Base-by-base conservation (phyloP, 2,888 invertebrate genomes). In the Tholera decimalis region DNA sequence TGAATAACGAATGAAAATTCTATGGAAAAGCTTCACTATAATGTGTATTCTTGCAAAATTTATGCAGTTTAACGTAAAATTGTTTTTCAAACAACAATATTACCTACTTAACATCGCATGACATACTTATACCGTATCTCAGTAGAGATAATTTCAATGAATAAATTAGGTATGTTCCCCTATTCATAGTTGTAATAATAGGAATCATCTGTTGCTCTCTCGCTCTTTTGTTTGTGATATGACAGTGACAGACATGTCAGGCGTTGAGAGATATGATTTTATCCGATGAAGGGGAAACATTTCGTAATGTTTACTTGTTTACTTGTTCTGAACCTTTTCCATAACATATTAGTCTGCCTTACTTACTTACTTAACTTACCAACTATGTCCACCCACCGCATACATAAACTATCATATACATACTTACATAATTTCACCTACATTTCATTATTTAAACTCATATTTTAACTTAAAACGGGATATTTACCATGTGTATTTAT, bases 1-100 rank as follows among this genome's bases (percentile, higher is more conserved):
- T 72, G 60, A 59, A 62, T 63, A 59, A 9, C 46, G 24, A 60
- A 53, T 71, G 37, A 30, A 30, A n/a, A 37, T 51, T 71, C 18
- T n/a, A 47, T 41, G 4, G 22, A 33, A 39, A 44, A 54, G 18
- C 22, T 24, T 33, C 18, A 22, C 9, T 11, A 3, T 43, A 30
- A 1, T 33, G n/a, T 13, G 18, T 18, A 37, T 33, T 30, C 5
- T n/a, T 30, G 13, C 26, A 26, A 7, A 18, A 24, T 39, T 30
- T 43, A n/a, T 22, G 22, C 11, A 37, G 1, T 9, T 20, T 13
- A 50, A n/a, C n/a, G 0, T 5, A 37, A 18, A 50, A 33, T 44
- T 24, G 2, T 2, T 5, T 54, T n/a, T 37, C 1, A 24, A 71
- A 35, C 9, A 20, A 20, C 44, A 63, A 18, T 44, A 7, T 30